A percentile compares a stretch with the other conserved stretches of the same genome.
These are phyloP conservation scores for Chrysomallon squamiferum DNA, from an alignment of 1,140 invertebrate species.

Conservation along the genomic window DNA sequence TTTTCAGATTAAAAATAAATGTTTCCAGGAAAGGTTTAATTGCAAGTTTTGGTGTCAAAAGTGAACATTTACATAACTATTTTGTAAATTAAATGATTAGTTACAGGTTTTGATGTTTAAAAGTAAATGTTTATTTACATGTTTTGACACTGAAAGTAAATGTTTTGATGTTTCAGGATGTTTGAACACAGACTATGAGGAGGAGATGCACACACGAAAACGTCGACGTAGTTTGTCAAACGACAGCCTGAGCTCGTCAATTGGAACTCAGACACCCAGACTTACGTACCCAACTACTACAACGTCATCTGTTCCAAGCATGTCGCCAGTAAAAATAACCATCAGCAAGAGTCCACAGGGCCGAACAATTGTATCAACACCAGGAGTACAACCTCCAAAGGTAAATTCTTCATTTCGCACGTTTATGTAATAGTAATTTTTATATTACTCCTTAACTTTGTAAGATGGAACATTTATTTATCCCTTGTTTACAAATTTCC, in stretches of 20 bases:
- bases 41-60: no score
- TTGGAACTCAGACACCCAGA: conserved; percentile 38
- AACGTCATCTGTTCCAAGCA: conserved; percentile 32
- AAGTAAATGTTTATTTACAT: no score
- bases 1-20: no score
- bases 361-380: conserved; percentile 37
- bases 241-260: conserved; percentile 46
- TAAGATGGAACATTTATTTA: background rate
- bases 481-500: no score
- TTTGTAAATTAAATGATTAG: no score
- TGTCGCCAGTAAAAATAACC: conserved; percentile 59
- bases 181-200: conserved; percentile 55
- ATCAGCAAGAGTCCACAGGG: conserved; percentile 58
- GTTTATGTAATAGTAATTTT: background rate
- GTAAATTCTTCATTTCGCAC: no score
- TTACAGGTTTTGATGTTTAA: no score
- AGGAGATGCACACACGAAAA: conserved; percentile 38
- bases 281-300: conserved; percentile 43
- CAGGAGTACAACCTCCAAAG: conserved; percentile 53
- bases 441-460: background rate
- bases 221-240: conserved; percentile 46
- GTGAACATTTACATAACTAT: no score
- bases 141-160: no score
- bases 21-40: no score
- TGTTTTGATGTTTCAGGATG: conserved; percentile 23